phyloP scores from a whole-genome alignment of 2,797 vertebrate genomes.

The Sebastes trivittatus region DNA sequence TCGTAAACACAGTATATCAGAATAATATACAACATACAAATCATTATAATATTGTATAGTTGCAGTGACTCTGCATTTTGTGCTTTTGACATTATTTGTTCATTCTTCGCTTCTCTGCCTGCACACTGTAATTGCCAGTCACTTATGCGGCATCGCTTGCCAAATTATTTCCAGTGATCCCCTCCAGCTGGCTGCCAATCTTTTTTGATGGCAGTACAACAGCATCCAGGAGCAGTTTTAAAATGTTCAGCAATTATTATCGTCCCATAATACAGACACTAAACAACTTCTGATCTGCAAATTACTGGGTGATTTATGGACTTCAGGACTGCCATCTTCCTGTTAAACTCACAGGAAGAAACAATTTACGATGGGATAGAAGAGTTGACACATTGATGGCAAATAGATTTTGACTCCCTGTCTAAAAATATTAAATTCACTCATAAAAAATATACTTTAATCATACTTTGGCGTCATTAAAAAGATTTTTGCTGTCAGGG shows the following conservation, averaged over 20 bases:
- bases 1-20: background rate
- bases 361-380: background rate
- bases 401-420: background rate
- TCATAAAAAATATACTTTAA: background rate
- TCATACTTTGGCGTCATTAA: background rate
- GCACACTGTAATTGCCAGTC: constrained; percentile 14
- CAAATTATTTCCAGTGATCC: constrained; percentile 48
- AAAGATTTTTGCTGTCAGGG: background rate
- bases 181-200: constrained; percentile 51
- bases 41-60: background rate
- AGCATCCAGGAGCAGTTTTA: constrained; percentile 27
- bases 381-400: background rate
- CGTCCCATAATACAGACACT: constrained; percentile 1
- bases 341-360: constrained; percentile 1
- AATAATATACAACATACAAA: background rate
- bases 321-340: background rate
- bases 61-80: background rate
- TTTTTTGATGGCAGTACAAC: constrained; percentile 33
- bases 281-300: constrained; percentile 19
- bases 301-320: constrained; percentile 16
- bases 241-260: constrained; percentile 1
- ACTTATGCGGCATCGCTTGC: constrained; percentile 22
- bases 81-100: constrained; percentile 3
- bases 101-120: constrained; percentile 6
- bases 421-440: background rate